Evolutionary conservation across 2,797 vertebrate genomes (phyloP), one percentile per base, ranked within the genome.

Genomic region (Myotis findleyi): DNA sequence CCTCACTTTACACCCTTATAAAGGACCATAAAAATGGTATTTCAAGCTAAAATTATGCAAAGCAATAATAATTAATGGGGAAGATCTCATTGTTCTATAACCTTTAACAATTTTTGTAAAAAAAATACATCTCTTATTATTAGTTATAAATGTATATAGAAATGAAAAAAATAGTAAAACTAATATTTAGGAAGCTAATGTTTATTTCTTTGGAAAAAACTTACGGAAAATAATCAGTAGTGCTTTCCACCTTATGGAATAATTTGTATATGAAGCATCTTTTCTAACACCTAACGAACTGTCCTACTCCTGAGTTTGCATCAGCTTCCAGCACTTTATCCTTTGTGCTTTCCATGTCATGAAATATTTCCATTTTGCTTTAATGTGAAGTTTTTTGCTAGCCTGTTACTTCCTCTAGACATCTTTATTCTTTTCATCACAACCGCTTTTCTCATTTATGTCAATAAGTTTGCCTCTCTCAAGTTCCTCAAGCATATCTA

Each of bases 131-230:
- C 7, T 64, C 20, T 89, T 88, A 33, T 7, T 80, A 1, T 94
- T 41, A 77, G 36, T 59, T 80, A 86, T 80, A 88, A 91, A 53
- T 93, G 14, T 93, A 59, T 79, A 47, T 72, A 44, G 33, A 73
- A 49, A 33, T 85, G 80, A 72, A 92, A 76, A 75, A 87, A 88
- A 72, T 12, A 64, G 5, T 68, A 86, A 76, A 94, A 69, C 17
- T 87, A 83, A 6, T 89, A 88, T 25, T 93, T 92, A 83, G 5
- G 81, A 47, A 4, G 44, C 33, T 93, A 64, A 75, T 86, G 71
- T 79, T 91, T 91, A 88, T 91, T 86, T 76, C 25, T 87, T 95
- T 79, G 47, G 72, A 66, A 79, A 85, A 93, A 81, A 21, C 7
- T n/a, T 57, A 8, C 1, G 0, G 17, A 89, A 18, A 87, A n/a